Conservation (phyloP, 2,797 vertebrate genomes). For the Salarias fasciatus region DNA sequence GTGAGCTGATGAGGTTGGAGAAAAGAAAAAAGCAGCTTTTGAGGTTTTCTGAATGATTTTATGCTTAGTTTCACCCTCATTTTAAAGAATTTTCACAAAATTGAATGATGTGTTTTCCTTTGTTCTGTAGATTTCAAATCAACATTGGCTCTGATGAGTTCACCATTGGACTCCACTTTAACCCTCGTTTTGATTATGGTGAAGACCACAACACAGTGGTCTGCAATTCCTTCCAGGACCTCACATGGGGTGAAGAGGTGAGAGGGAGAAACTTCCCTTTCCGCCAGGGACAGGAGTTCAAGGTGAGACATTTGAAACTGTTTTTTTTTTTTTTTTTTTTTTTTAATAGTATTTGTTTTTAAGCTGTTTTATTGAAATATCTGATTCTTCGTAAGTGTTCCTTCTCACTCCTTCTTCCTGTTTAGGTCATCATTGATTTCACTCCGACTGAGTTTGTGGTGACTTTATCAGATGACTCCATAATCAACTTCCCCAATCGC, state of each 20-base stretch:
- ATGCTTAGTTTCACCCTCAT: too few relatives aligned
- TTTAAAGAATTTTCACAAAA: too few relatives aligned
- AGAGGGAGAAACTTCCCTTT: constrained; percentile 80
- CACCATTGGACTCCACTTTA: constrained; percentile 80
- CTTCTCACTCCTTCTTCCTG: background rate
- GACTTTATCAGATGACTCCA: constrained; percentile 71
- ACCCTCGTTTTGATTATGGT: constrained; percentile 80
- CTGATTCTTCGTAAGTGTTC: too few relatives aligned
- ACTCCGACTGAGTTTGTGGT: constrained; percentile 74
- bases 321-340: too few relatives aligned
- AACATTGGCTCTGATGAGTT: constrained; percentile 77
- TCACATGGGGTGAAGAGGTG: constrained; percentile 79
- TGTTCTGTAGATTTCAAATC: constrained; percentile 73
- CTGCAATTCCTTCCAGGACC: constrained; percentile 79
- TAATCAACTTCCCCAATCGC: constrained; percentile 82
- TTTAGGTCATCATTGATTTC: constrained; percentile 74
- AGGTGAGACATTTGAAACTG: constrained; percentile 62
- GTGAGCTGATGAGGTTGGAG: too few relatives aligned
- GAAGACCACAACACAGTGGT: constrained; percentile 76
- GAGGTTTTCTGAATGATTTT: too few relatives aligned
- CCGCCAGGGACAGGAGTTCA: constrained; percentile 71
- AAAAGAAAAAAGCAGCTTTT: background rate
- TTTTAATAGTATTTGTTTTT: too few relatives aligned
- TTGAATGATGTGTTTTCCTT: background rate
- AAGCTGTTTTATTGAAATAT: too few relatives aligned